Conservation (phyloP, 92 coral and sea anemone genomes). For the Umimayanthus chanpuru region DNA sequence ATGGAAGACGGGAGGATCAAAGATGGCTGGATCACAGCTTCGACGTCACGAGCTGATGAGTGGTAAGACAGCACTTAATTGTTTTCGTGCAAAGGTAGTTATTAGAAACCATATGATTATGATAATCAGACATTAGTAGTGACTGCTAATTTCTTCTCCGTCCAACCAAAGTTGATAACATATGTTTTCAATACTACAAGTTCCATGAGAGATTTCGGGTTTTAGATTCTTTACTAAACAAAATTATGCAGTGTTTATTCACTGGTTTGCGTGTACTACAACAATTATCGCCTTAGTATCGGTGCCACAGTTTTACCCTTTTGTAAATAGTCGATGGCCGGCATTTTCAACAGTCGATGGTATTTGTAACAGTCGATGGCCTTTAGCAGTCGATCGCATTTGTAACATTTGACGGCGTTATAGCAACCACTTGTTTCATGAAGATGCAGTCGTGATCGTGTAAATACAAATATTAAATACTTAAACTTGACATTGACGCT, state of each 20-base stretch:
- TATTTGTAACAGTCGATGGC: no score
- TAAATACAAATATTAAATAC: no score
- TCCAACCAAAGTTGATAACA: no score
- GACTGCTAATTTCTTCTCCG: no score
- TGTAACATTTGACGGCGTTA: no score
- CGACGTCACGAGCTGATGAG: slow-evolving; percentile 17
- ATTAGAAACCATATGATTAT: not conserved
- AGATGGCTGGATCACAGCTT: slow-evolving; percentile 47
- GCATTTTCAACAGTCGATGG: no score
- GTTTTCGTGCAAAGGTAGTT: not conserved
- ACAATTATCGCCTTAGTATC: not conserved
- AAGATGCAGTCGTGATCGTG: no score
- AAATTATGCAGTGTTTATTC: not conserved
- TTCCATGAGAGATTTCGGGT: not conserved
- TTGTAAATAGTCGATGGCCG: no score
- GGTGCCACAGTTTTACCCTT: not conserved
- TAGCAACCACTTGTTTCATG: no score
- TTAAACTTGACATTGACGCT: no score
- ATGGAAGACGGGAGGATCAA: slow-evolving; percentile 60
- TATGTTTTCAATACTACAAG: not conserved
- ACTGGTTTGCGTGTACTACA: not conserved
- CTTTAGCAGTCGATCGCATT: no score
- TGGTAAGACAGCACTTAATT: not conserved
- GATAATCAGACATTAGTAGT: not conserved
- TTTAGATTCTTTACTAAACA: no score